These are phyloP conservation scores for Orussus abietinus DNA, from an alignment of 1,140 invertebrate genomes.

Conservation along the genomic window DNA sequence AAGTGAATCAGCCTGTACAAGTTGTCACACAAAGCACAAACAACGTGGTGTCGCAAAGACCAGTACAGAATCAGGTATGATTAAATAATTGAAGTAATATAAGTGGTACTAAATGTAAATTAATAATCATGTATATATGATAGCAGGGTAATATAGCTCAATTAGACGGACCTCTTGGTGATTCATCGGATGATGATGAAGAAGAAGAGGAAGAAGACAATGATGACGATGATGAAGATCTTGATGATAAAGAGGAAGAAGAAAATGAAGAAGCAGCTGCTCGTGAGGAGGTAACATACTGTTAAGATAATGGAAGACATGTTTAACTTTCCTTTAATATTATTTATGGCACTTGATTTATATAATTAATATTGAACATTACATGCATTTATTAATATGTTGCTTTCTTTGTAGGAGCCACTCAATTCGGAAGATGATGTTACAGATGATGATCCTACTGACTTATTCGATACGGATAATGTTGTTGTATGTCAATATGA, in stretches of 20 bases:
- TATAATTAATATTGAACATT: too few relatives aligned
- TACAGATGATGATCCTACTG: constrained; percentile 91
- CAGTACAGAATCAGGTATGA: constrained; percentile 34
- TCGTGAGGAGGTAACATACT: constrained; percentile 54
- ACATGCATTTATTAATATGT: constrained; percentile 5
- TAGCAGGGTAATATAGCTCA: constrained; percentile 51
- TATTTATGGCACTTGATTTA: too few relatives aligned
- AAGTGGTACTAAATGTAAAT: constrained; percentile 5
- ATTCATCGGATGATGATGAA: constrained; percentile 74
- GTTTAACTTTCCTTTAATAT: too few relatives aligned
- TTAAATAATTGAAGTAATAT: constrained; percentile 2
- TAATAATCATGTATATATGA: constrained; percentile 15
- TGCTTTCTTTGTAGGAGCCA: constrained; percentile 69
- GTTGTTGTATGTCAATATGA: constrained; percentile 99
- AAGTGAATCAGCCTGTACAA: constrained; percentile 41
- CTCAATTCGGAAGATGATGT: constrained; percentile 95
- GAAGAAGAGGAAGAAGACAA: constrained; percentile 76
- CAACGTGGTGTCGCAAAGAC: constrained; percentile 32
- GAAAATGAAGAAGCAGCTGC: constrained; percentile 60
- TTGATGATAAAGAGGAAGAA: constrained; percentile 72
- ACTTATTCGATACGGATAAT: constrained; percentile 97
- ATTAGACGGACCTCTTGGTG: constrained; percentile 68
- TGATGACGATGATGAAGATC: constrained; percentile 65
- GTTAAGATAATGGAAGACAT: too few relatives aligned
- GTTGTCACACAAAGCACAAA: constrained; percentile 34